Evolutionary conservation across 1,140 invertebrate genomes (phyloP), one percentile per base, ranked within the genome.

Genomic region (Charaxes varanes): DNA sequence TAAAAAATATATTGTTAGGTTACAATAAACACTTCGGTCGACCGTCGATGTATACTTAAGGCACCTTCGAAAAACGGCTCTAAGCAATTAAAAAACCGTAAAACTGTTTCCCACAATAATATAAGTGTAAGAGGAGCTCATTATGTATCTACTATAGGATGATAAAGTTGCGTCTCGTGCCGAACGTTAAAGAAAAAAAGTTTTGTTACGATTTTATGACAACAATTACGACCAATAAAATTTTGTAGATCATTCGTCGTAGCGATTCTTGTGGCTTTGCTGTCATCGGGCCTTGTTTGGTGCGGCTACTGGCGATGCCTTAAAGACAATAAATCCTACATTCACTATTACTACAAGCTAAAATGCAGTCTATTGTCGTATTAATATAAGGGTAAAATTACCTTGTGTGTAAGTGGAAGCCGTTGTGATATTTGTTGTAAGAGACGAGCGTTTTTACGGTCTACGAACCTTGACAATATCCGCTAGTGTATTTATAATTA

Each of bases 211-310:
- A 77, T 79, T 82, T 82, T 82, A 82, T 72, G 69, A 74, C 67
- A 76, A 82, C 74, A 78, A 82, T 79, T 82, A 82, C 66, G 74
- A 79, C 60, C 74, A 78, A 82, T 82, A 82, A 82, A 82, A 73
- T 63, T n/a, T 58, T 73, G 66, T 71, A 69, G 64, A 76, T 73
- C 74, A 78, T 81, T 64, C 62, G 53, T 67, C 61, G 62, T 66
- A 70, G 62, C 69, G 66, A 79, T 72, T 74, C 68, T 76, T 71
- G 74, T 62, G 74, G 71, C 66, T 54, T 56, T 50, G 51, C 65
- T 74, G 70, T 74, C 72, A 69, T 71, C 72, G 62, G 42, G 7
- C 54, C 45, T 50, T 40, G 53, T 59, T 47, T 41, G 50, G 36
- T 56, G 53, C 35, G 52, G 48, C 60, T 57, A 61, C 65, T 66